Evolutionary conservation across 64 coral and sea anemone genomes (phyloP).

Genomic region (Hydrozoanthus tunicans): DNA sequence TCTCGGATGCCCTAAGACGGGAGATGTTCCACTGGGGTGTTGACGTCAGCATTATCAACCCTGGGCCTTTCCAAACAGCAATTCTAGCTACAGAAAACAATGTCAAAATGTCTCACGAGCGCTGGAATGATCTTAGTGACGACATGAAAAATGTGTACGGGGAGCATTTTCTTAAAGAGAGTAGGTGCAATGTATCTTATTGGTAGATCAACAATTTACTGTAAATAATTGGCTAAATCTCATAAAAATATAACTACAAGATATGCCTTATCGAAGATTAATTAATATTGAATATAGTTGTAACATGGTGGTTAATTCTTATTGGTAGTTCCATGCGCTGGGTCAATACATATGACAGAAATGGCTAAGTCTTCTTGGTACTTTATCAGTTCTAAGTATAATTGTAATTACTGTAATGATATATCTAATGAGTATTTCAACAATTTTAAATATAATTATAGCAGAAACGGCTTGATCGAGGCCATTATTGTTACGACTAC

Average conservation of each 20-base stretch:
- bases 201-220: not conserved
- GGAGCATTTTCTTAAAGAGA: slow-evolving; percentile 9
- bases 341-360: too few relatives aligned
- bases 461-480: too few relatives aligned
- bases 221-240: not conserved
- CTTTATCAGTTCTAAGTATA: too few relatives aligned
- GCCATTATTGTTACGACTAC: too few relatives aligned
- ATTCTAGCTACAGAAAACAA: slow-evolving; percentile 17
- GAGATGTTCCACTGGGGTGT: slow-evolving; percentile 42
- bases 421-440: too few relatives aligned
- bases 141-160: slow-evolving; percentile 22
- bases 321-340: too few relatives aligned
- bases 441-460: too few relatives aligned
- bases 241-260: not conserved
- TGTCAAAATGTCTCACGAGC: slow-evolving; percentile 11
- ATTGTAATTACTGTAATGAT: too few relatives aligned
- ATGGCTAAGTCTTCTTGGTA: too few relatives aligned
- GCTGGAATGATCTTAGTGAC: slow-evolving; percentile 27
- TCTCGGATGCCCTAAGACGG: slow-evolving; percentile 37
- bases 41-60: slow-evolving; percentile 11
- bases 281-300: too few relatives aligned
- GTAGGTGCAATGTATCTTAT: not conserved
- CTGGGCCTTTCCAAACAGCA: slow-evolving; percentile 9
- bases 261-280: not conserved
- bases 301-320: too few relatives aligned